phyloP scores from a whole-genome alignment of 2,888 invertebrate genomes.

The Anoncus sp. region DNA sequence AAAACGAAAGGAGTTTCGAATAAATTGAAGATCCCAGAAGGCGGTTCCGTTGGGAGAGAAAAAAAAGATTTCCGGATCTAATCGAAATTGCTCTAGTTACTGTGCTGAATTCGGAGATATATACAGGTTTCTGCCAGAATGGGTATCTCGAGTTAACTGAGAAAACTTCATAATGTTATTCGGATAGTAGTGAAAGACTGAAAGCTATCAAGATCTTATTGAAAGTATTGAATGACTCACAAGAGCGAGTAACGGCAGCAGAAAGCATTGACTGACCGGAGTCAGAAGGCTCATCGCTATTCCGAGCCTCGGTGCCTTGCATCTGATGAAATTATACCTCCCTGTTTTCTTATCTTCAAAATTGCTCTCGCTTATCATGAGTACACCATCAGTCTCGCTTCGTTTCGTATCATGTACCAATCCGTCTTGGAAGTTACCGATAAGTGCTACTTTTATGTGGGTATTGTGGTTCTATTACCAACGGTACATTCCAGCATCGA shows the following conservation, averaged over 20 bases:
- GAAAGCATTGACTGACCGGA: constrained; percentile 23
- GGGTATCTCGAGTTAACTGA: too few relatives aligned
- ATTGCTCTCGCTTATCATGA: constrained; percentile 3
- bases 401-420: constrained; percentile 34
- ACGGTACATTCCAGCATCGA: constrained; percentile 58
- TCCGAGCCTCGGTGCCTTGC: constrained; percentile 20
- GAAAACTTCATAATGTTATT: constrained; percentile 4
- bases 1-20: not conserved
- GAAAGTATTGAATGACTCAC: constrained; percentile 48
- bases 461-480: constrained; percentile 49
- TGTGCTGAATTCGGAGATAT: not conserved
- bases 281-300: constrained; percentile 58
- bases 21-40: not conserved
- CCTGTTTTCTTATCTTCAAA: constrained; percentile 36
- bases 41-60: too few relatives aligned
- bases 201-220: constrained; percentile 5
- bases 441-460: constrained; percentile 56
- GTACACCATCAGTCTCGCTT: too few relatives aligned
- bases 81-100: too few relatives aligned
- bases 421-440: constrained; percentile 38
- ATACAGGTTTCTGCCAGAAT: not conserved
- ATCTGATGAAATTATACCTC: constrained; percentile 59
- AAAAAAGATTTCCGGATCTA: too few relatives aligned
- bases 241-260: constrained; percentile 57
- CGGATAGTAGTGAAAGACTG: not conserved